Evolutionary conservation across 2,888 invertebrate genomes (phyloP).

Genomic region (Formica aserva): DNA sequence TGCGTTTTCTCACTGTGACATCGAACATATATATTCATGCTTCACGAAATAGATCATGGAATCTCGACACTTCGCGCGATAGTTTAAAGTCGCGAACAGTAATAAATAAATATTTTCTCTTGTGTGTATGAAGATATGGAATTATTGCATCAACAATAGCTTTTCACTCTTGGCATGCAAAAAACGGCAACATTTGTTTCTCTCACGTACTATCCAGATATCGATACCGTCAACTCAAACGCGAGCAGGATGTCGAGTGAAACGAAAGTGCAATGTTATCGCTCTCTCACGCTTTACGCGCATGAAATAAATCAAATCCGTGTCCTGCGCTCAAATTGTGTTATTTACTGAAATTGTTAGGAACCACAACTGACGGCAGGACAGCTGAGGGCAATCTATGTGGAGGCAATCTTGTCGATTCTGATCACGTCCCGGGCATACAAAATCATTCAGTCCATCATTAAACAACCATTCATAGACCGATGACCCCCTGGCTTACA

Average conservation of each 20-base stretch:
- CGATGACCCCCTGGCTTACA: background rate
- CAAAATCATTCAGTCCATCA: slow-evolving; percentile 22
- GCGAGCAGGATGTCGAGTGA: slow-evolving; percentile 18
- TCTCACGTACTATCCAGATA: slow-evolving; percentile 1
- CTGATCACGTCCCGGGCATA: slow-evolving; percentile 15
- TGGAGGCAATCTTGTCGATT: slow-evolving; percentile 9
- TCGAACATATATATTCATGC: slow-evolving; percentile 1
- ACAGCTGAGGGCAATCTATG: background rate
- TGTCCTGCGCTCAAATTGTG: slow-evolving; percentile 18
- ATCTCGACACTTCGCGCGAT: background rate
- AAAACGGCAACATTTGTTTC: background rate
- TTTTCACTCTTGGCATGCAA: slow-evolving; percentile 8
- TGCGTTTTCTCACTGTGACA: slow-evolving; percentile 28
- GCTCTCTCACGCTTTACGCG: slow-evolving; percentile 35
- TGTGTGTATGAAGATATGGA: too few relatives aligned
- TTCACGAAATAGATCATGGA: background rate
- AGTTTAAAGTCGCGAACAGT: background rate
- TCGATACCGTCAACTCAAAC: slow-evolving; percentile 19
- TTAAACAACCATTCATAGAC: slow-evolving; percentile 22
- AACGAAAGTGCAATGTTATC: slow-evolving; percentile 35
- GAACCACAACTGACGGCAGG: slow-evolving; percentile 11
- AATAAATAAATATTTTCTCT: slow-evolving; percentile 35
- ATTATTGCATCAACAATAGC: background rate
- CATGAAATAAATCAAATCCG: slow-evolving; percentile 25
- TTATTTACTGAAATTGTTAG: slow-evolving; percentile 38